Evolutionary conservation across 1,140 invertebrate species (phyloP).

Genomic region (Drosophila takahashii): DNA sequence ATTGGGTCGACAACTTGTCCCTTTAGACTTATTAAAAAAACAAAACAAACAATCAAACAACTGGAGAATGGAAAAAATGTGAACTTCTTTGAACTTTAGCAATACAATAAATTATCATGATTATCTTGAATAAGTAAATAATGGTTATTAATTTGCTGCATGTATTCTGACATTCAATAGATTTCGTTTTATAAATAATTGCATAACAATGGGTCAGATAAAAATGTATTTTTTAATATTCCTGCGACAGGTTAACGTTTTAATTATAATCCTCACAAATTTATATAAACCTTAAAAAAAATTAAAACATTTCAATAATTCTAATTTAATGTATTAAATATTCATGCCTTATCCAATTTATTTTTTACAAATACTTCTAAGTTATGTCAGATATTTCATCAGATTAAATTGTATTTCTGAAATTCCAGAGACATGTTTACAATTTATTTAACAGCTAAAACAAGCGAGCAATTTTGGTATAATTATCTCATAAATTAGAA

Average conservation of each 20-base stretch:
- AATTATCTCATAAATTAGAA: conserved; percentile 35
- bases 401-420: conserved; percentile 4
- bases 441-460: conserved; percentile 16
- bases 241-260: no score
- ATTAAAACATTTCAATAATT: no score
- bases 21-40: conserved; percentile 8
- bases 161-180: neutral
- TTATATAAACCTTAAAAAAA: no score
- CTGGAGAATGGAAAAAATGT: neutral
- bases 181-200: neutral
- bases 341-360: neutral
- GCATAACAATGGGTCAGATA: no score
- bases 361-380: no score
- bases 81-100: neutral
- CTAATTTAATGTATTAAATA: no score
- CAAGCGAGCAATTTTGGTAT: neutral
- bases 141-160: neutral
- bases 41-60: conserved; percentile 1
- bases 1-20: conserved; percentile 38
- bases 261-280: no score
- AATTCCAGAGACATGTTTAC: conserved; percentile 10
- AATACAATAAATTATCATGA: conserved; percentile 3
- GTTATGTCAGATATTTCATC: neutral
- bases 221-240: no score
- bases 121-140: conserved; percentile 1